phyloP scores from a whole-genome alignment of 2,113 vertebrate genomes.

The Nicator chloris region DNA sequence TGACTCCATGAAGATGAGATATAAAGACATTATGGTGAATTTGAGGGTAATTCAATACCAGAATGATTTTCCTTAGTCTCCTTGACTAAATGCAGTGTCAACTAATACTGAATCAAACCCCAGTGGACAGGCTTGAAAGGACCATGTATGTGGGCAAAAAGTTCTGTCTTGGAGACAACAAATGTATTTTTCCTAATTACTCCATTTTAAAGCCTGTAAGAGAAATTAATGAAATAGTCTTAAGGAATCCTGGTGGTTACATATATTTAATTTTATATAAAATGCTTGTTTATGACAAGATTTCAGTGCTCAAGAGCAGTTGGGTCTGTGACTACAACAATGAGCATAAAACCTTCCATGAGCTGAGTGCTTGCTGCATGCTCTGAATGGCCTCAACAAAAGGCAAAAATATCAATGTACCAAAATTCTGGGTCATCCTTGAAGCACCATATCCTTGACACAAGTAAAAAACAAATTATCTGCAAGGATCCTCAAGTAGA shows the following conservation, averaged over 20 bases:
- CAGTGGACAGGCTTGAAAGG: not conserved
- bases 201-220: not conserved
- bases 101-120: not conserved
- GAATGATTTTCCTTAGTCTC: not conserved
- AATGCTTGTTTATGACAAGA: not conserved
- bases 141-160: not conserved
- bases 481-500: not conserved
- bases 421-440: not conserved
- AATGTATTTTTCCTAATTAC: not conserved
- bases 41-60: not conserved
- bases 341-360: not conserved
- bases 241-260: not conserved
- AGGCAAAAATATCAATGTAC: not conserved
- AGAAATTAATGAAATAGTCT: not conserved
- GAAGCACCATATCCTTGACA: not conserved
- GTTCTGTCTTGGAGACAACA: not conserved
- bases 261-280: not conserved
- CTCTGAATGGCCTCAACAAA: not conserved
- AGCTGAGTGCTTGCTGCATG: fast-evolving
- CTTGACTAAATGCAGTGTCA: not conserved
- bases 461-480: not conserved
- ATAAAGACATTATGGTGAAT: not conserved
- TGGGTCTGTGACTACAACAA: not conserved
- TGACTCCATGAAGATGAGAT: not conserved
- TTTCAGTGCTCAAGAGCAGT: not conserved